phyloP scores from a whole-genome alignment of 1,140 invertebrate genomes.

The Drosophila neocordata region DNA sequence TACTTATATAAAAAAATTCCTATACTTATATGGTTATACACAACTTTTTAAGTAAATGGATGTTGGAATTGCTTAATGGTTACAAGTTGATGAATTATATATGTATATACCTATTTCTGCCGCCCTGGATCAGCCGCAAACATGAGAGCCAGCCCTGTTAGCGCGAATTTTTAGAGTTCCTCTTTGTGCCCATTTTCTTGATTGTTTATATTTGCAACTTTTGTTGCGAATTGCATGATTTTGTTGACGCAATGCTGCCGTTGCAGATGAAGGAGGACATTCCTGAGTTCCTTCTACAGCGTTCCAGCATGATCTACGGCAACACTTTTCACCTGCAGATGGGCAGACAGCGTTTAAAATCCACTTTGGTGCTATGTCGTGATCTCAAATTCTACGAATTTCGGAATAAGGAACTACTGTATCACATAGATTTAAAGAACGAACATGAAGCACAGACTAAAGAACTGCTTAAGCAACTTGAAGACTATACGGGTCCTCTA shows the following conservation, averaged over 20 bases:
- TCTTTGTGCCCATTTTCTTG: neutral
- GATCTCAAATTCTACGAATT: constrained; percentile 61
- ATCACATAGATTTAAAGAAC: constrained; percentile 46
- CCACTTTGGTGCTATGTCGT: constrained; percentile 39
- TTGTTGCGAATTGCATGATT: neutral
- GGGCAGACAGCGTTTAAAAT: neutral
- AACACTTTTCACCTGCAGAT: constrained; percentile 34
- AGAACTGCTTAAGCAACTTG: constrained; percentile 9
- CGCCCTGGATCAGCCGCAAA: neutral
- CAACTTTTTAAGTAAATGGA: no score
- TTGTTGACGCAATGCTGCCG: constrained; percentile 38
- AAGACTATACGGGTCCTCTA: constrained; percentile 45
- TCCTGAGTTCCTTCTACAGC: constrained; percentile 52
- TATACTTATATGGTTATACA: no score
- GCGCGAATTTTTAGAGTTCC: constrained; percentile 10
- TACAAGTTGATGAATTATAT: no score
- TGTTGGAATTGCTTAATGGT: no score
- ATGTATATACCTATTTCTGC: neutral
- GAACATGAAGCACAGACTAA: constrained; percentile 1
- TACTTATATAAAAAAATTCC: no score
- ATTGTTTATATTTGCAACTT: constrained; percentile 23
- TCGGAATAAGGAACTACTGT: constrained; percentile 48
- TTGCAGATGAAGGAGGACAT: constrained; percentile 42
- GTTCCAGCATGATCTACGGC: constrained; percentile 44
- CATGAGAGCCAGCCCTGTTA: neutral